These are phyloP conservation scores for Porites divaricata DNA, from an alignment of 92 coral and sea anemone genomes.

Conservation along the genomic window DNA sequence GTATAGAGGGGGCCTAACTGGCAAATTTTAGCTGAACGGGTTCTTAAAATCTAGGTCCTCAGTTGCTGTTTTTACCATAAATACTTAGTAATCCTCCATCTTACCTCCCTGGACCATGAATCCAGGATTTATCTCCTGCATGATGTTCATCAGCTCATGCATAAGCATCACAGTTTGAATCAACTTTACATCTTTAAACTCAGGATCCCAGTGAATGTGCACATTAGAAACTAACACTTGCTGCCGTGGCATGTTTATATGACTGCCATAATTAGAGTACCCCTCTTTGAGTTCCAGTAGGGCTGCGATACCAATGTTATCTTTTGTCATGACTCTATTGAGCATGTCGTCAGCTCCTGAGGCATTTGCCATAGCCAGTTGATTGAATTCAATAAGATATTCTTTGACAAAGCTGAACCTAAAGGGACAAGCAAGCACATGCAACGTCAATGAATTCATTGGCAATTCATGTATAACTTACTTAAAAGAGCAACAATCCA, in stretches of 20 bases:
- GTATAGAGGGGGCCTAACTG: no score
- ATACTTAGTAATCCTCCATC: background rate
- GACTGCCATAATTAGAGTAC: constrained; percentile 48
- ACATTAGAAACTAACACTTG: constrained; percentile 97
- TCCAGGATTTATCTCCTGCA: constrained; percentile 90
- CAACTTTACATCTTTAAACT: constrained; percentile 94
- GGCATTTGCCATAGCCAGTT: constrained; percentile 96
- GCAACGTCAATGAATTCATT: no score
- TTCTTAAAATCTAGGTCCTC: no score
- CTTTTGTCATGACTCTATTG: constrained; percentile 99
- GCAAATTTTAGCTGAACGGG: no score
- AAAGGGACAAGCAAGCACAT: background rate
- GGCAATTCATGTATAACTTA: no score
- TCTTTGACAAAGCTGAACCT: constrained; percentile 93
- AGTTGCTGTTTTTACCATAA: no score
- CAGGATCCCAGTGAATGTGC: constrained; percentile 99
- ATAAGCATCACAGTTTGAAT: constrained; percentile 96
- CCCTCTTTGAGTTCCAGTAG: constrained; percentile 90
- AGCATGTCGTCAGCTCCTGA: constrained; percentile 98
- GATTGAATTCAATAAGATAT: constrained; percentile 96
- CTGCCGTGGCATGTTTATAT: constrained; percentile 71
- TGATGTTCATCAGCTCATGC: constrained; percentile 91
- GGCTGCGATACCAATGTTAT: constrained; percentile 96
- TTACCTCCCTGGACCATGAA: constrained; percentile 86
- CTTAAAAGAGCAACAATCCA: background rate